Evolutionary conservation across 2,113 vertebrate species (phyloP), one percentile per base, ranked within the genome.

Genomic region (Ictalurus punctatus): DNA sequence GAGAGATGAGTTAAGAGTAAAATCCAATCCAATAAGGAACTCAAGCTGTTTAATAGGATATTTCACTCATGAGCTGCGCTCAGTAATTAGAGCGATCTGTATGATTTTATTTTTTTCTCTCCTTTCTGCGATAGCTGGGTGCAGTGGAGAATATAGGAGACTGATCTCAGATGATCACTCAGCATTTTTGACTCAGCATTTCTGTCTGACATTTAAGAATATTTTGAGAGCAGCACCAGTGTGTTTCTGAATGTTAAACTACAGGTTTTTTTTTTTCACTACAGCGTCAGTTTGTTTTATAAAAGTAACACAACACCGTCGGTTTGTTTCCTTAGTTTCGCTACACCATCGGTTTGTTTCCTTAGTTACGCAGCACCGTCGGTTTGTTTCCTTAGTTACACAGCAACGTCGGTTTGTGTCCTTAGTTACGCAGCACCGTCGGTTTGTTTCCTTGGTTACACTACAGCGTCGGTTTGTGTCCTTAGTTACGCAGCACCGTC

Each of bases 51-150:
- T 88, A 83, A 59, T 61, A 61, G 56, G 10, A 58, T 44, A 84
- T 88, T 84, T 88, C 69, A 83, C 65, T 88, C 67, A 61, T 83
- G 23, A 83, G 30, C 86, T 67, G 78, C 27, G 61, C 86, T 34
- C 59, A 86, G 65, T 83, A 88, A 73, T 59, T 83, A 71, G 8
- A 56, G 30, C 44, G 65, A 80, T 58, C 52, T 73, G 30, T 69
- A 58, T 58, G 48, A 14, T n/a, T 86, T 40, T 21, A 16, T 48
- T n/a, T 48, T 61, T 59, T 19, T 40, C 34, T 34, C 1, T 14
- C 19, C 17, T 25, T 25, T 71, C 52, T 37, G 25, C 37, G 23
- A 48, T 79, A 5, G 27, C 10, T 52, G 16, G 27, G 74, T 87
- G 40, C 58, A 61, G 16, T 59, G 71, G 23, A 61, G 69, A 59